Conservation (phyloP, 2,797 vertebrate species). For the Amblyopsis hoosieri region DNA sequence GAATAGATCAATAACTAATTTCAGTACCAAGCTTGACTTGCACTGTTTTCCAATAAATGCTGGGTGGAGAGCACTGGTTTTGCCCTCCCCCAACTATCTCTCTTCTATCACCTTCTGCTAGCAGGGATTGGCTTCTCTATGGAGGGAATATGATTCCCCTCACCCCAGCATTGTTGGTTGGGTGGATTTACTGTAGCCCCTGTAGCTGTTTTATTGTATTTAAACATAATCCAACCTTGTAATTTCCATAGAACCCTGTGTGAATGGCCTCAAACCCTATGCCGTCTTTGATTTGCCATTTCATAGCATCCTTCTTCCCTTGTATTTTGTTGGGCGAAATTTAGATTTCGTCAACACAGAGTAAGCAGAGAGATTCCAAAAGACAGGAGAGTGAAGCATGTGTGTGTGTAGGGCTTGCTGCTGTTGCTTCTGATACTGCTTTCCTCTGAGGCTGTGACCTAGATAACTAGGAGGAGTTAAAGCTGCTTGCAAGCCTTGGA, state of each 20-base stretch:
- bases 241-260: conserved; percentile 56
- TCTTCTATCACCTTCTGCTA: conserved; percentile 64
- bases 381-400: conserved; percentile 77
- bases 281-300: conserved; percentile 40
- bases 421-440: conserved; percentile 62
- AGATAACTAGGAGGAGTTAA: conserved; percentile 79
- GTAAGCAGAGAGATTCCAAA: conserved; percentile 66
- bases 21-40: conserved; percentile 77
- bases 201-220: conserved; percentile 45
- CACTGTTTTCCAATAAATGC: conserved; percentile 81
- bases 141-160: conserved; percentile 43
- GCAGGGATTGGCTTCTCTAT: conserved; percentile 54
- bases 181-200: conserved; percentile 51
- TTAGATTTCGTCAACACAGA: conserved; percentile 72
- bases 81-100: conserved; percentile 69
- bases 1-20: conserved; percentile 83
- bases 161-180: conserved; percentile 36
- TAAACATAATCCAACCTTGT: conserved; percentile 57
- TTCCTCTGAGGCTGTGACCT: conserved; percentile 79
- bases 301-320: not conserved
- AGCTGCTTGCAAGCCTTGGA: conserved; percentile 74
- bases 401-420: conserved; percentile 70
- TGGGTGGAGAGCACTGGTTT: conserved; percentile 72
- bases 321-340: conserved; percentile 14
- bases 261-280: conserved; percentile 47